phyloP scores from a whole-genome alignment of 2,888 invertebrate genomes.

The Lamellibrachia columna region DNA sequence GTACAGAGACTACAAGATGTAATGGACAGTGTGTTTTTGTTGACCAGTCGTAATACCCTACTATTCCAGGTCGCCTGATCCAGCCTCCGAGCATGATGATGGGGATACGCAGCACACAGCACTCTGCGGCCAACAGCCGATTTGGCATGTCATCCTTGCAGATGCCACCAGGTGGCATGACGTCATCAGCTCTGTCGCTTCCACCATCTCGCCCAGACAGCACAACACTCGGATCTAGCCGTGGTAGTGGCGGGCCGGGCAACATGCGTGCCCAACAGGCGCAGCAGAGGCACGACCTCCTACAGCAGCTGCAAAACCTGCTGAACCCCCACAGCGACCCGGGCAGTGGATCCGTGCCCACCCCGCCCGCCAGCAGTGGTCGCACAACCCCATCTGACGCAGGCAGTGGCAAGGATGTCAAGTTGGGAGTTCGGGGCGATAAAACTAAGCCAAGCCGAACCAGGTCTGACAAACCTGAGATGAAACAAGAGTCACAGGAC shows the following conservation, averaged over 20 bases:
- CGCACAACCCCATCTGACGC: neutral
- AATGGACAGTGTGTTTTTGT: too few species aligned
- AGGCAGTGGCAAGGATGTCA: neutral
- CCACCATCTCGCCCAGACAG: conserved; percentile 20
- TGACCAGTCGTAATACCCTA: neutral
- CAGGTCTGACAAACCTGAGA: neutral
- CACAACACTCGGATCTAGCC: neutral
- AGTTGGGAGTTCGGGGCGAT: neutral
- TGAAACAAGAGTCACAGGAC: neutral
- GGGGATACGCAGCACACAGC: conserved; percentile 17
- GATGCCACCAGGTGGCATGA: conserved; percentile 8
- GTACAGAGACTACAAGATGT: too few species aligned
- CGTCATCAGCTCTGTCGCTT: neutral
- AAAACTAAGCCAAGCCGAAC: neutral
- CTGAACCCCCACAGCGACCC: conserved; percentile 47
- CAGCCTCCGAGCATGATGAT: neutral
- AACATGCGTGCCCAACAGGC: conserved; percentile 50
- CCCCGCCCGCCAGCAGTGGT: neutral
- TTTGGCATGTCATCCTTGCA: neutral
- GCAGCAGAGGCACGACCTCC: conserved; percentile 56
- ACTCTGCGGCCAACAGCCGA: conserved; percentile 21
- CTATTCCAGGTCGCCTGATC: neutral
- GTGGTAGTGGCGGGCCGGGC: neutral
- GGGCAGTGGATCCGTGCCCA: neutral
- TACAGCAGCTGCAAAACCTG: conserved; percentile 59